Base-by-base conservation (phyloP, 2,797 vertebrate genomes). In the Crypturellus tataupa region DNA sequence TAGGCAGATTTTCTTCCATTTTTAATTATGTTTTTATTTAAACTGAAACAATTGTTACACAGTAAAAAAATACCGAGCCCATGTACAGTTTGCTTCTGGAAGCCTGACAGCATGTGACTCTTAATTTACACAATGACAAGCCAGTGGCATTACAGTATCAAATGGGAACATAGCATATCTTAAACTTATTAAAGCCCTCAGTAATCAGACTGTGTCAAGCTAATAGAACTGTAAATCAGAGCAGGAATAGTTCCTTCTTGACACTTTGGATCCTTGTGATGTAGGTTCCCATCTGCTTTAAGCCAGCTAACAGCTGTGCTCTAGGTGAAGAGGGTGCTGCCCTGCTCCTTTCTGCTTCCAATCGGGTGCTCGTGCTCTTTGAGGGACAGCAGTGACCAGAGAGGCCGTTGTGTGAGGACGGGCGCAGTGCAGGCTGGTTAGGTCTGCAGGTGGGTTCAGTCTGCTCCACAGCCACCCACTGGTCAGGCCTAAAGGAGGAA, bases 21-120 rank as follows among this genome's bases (percentile, higher is more conserved):
- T 93, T 40, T 65, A 93, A 87, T 95, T 91, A 85, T 55, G 60
- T 29, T 85, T 96, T 91, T 89, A 68, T 94, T 85, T 85, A 90
- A 94, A 73, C 35, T 85, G 71, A 64, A 91, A 91, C 72, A 92
- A 80, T 65, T 33, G 67, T 37, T 58, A 71, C 86, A 58, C 53
- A 92, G 80, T 58, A 87, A 46, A 93, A 51, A 81, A 9, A 0
- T 40, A 11, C 73, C 0, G 0, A 21, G n/a, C 33, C 31, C 25
- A 12, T 65, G 69, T 69, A 83, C 75, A 87, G 49, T 42, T 79
- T 83, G 71, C 69, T 49, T 40, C 78, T 96, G 95, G 90, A 68
- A 86, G 44, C 47, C 25, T 92, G 80, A 87, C 77, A 95, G 20
- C 15, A 73, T 71, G 3, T 4, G 25, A n/a, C 33, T 94, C 39